Evolutionary conservation across 2,113 vertebrate species (phyloP), one percentile per base, ranked within the genome.

Genomic region (Lycocorax pyrrhopterus): DNA sequence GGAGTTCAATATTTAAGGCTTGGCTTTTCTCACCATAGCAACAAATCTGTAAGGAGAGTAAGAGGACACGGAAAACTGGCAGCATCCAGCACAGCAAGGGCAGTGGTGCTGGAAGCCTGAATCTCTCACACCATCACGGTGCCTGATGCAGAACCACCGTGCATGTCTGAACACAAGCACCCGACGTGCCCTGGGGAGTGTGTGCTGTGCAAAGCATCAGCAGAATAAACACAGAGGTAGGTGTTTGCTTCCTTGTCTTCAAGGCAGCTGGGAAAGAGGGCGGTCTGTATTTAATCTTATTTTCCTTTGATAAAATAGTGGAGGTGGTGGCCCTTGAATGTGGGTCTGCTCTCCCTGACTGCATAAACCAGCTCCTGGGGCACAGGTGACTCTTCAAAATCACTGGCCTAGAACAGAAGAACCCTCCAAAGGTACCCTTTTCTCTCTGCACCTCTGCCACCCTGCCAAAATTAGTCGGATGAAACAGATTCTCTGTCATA

Each of bases 41-140:
- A 84, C 72, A 60, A 68, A 69, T 23, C 58, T 56, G 63, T 59
- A 11, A 77, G 75, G 84, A 39, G 71, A 53, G 20, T 10, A 10
- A 49, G 59, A 81, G 71, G 71, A 22, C 52, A 8, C 0, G 3
- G 74, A 2, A 18, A 73, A 27, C 16, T 30, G 18, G 51, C 89
- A 87, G 56, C 58, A 55, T 16, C 62, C 76, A 80, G 84, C 53
- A 27, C 3, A 29, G 83, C 53, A 12, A 21, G 76, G 37, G 47
- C 76, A 55, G 67, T 1, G 14, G 22, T 41, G 68, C 1, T 37
- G 84, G 53, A 26, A 35, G 59, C 4, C 18, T 21, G 44, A 4
- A 10, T 3, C 9, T 44, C 23, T 5, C 16, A 3, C 39, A 16
- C 7, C 30, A 5, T 6, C 62, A 7, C 1, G 0, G 87, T 9